Percentiles rank a stretch among this genome's conserved stretches.
phyloP scores from a whole-genome alignment of 2,888 invertebrate genomes.

The Nymphalis urticae region DNA sequence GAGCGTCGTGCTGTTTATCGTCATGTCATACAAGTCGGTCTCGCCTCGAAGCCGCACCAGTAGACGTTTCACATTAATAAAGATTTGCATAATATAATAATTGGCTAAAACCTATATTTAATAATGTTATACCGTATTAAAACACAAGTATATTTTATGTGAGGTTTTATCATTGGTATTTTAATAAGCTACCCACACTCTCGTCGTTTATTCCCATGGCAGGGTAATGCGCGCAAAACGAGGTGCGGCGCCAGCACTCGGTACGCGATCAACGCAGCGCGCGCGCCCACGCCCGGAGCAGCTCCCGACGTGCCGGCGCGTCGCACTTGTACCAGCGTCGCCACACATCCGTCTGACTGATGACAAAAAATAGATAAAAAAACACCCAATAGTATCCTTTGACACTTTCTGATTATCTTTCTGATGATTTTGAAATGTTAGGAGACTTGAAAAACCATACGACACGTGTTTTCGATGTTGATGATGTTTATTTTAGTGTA shows the following conservation, averaged over 20 bases:
- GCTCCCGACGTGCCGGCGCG: slow-evolving; percentile 37
- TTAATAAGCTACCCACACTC: slow-evolving; percentile 37
- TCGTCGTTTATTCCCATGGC: slow-evolving; percentile 42
- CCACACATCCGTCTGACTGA: slow-evolving; percentile 60
- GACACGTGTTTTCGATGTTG: too few species aligned
- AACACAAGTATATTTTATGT: too few species aligned
- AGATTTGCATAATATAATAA: too few species aligned
- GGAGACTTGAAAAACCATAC: too few species aligned
- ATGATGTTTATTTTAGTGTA: too few species aligned
- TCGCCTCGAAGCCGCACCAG: too few species aligned
- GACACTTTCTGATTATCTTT: background rate
- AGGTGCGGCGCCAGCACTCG: slow-evolving; percentile 63
- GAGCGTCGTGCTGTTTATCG: too few species aligned
- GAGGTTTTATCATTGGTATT: too few species aligned
- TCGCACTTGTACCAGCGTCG: slow-evolving; percentile 50
- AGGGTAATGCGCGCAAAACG: slow-evolving; percentile 50
- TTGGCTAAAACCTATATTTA: too few species aligned
- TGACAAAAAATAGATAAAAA: background rate
- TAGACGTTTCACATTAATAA: too few species aligned
- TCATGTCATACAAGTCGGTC: too few species aligned
- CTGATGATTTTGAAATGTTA: too few species aligned
- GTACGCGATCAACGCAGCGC: slow-evolving; percentile 55
- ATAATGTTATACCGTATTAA: background rate
- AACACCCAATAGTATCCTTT: background rate
- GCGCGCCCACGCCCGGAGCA: slow-evolving; percentile 43